Base-by-base conservation (phyloP, 1,140 invertebrate genomes). In the Meloidogyne chitwoodi region DNA sequence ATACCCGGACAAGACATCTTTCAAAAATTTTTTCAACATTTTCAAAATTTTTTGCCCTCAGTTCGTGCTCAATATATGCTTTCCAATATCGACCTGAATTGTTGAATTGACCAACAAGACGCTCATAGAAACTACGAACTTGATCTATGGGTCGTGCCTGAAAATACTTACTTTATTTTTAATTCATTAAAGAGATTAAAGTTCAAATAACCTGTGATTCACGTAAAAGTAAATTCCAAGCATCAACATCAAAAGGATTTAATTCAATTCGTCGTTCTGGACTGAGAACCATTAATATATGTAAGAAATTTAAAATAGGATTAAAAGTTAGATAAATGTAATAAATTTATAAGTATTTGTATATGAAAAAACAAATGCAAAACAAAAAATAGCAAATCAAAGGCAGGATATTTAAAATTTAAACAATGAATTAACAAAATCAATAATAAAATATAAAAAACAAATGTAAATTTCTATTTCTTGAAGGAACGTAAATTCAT, bases 71-170 rank as follows among this genome's bases (percentile, higher is more conserved):
- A 84, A 99, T 98, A 89, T 97, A 99, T 80, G 96, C 93, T 89
- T 97, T 98, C 96, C 96, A 99, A 88, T 95, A 99, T 77, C 94
- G 91, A 1, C 95, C 96, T 62, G 94, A 93, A 44, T 94, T 96
- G 8, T 95, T 94, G 87, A 98, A 99, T 22, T 94, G 93, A 19
- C 90, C 88, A 0, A 99, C 93, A 1, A 99, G 89, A 83, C 93
- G 93, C 89, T 99, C 96, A 88, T 96, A 99, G 75, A 97, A 91
- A 12, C 91, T 90, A 65, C 96, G 90, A 12, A 95, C 93, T 88
- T 96, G 93, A 76, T 93, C 92, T 67, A 98, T 94, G 68, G 92
- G 92, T 83, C 94, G 91, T 1, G 91, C 92, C 89, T 97, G 92
- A 71, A 74, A 70, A 71, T 38, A 38, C 8, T 38, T 8, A 29